phyloP scores from a whole-genome alignment of 1,140 invertebrate species.

The Ganaspis sp. region DNA sequence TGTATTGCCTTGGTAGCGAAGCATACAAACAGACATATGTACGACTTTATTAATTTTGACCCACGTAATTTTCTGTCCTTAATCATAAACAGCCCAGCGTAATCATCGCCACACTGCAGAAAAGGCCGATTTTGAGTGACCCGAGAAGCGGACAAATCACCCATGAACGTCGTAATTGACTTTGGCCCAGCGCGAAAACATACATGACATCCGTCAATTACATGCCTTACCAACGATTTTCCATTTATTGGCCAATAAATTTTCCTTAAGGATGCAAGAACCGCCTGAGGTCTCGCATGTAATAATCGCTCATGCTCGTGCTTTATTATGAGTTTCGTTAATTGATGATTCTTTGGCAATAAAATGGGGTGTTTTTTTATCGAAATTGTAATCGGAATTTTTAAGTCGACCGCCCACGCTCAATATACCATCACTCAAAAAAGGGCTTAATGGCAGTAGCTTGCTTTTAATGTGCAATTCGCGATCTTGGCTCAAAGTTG shows the following conservation, averaged over 20 bases:
- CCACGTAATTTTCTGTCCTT: conserved; percentile 32
- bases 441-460: no score
- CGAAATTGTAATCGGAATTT: no score
- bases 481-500: no score
- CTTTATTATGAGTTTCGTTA: not conserved
- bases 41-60: not conserved
- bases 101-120: conserved; percentile 52
- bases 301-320: not conserved
- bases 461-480: no score
- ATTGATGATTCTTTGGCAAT: not conserved
- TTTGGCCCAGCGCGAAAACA: not conserved
- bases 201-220: not conserved
- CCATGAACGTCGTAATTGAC: conserved; percentile 40
- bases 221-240: no score
- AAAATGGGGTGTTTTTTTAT: not conserved
- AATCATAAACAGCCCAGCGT: conserved; percentile 58
- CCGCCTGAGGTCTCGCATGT: not conserved
- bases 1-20: conserved; percentile 60
- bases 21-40: conserved; percentile 43
- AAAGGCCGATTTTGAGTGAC: conserved; percentile 46
- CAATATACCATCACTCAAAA: no score
- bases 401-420: no score
- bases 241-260: not conserved
- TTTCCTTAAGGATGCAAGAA: not conserved
- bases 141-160: conserved; percentile 41